A percentile compares a stretch with the other conserved stretches of the same genome.
These are phyloP conservation scores for Alentia gelatinosa DNA, from an alignment of 2,888 invertebrate genomes.

Conservation along the genomic window DNA sequence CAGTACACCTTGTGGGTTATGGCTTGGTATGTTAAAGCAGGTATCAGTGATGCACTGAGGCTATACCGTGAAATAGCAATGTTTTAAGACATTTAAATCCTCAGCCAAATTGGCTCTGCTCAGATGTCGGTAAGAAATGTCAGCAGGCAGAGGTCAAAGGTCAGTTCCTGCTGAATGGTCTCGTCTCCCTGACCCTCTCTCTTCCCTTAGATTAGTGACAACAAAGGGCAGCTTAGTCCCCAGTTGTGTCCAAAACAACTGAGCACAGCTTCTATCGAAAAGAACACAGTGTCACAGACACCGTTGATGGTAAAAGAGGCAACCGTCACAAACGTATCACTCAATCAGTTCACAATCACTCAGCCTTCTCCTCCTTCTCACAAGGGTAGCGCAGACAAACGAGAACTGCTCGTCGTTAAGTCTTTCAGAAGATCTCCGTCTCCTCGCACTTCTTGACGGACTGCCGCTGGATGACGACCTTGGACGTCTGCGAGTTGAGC, in stretches of 20 bases:
- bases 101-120: neutral
- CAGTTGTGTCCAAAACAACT: neutral
- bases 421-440: slow-evolving; percentile 43
- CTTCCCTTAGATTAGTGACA: neutral
- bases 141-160: neutral
- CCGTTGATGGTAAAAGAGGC: neutral
- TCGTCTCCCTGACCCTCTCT: neutral
- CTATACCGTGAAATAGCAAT: neutral
- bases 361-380: neutral
- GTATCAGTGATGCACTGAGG: neutral
- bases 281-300: neutral
- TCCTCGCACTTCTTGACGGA: slow-evolving; percentile 48
- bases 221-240: neutral
- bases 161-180: neutral
- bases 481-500: slow-evolving; percentile 32
- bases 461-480: slow-evolving; percentile 44
- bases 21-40: neutral
- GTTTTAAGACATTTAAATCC: neutral
- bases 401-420: neutral
- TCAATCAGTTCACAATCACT: slow-evolving; percentile 19
- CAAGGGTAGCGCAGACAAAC: neutral
- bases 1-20: neutral
- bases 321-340: neutral
- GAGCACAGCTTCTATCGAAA: neutral
- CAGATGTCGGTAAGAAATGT: neutral